Evolutionary conservation across 2,113 vertebrate genomes (phyloP).

Genomic region (Antennarius striatus): DNA sequence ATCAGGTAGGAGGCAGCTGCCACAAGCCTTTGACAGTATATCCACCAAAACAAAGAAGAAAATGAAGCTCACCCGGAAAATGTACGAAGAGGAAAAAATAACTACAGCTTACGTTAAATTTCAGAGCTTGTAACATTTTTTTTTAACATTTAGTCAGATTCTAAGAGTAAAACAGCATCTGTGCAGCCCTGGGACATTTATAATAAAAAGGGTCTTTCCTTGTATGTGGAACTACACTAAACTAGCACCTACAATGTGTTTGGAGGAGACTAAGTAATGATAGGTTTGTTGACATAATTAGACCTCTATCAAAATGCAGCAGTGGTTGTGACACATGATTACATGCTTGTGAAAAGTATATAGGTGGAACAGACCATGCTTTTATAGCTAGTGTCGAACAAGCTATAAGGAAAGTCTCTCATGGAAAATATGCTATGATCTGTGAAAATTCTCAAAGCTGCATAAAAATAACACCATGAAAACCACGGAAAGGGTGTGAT

Average conservation of each 20-base stretch:
- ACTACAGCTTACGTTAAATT: neutral
- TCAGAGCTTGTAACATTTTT: slow-evolving; percentile 13
- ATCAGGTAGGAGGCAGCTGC: slow-evolving; percentile 12
- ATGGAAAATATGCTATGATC: slow-evolving; percentile 36
- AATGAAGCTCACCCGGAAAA: neutral
- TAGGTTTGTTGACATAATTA: slow-evolving; percentile 67
- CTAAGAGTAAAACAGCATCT: slow-evolving; percentile 33
- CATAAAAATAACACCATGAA: slow-evolving; percentile 32
- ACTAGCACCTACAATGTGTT: slow-evolving; percentile 36
- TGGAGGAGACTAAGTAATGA: slow-evolving; percentile 49
- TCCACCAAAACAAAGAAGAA: slow-evolving; percentile 12
- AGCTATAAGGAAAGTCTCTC: neutral
- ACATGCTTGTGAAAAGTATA: slow-evolving; percentile 24
- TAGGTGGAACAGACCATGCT: slow-evolving; percentile 20
- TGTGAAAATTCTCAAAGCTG: slow-evolving; percentile 30
- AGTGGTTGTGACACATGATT: slow-evolving; percentile 36
- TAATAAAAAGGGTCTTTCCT: slow-evolving; percentile 27
- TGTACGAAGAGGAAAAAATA: too few species aligned
- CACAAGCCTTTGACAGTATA: neutral
- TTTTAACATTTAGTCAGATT: slow-evolving; percentile 19
- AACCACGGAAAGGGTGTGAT: slow-evolving; percentile 48
- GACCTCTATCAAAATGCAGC: slow-evolving; percentile 46
- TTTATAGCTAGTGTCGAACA: slow-evolving; percentile 17
- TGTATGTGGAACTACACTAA: slow-evolving; percentile 25
- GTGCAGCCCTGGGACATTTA: slow-evolving; percentile 30